These are phyloP conservation scores for Drosophila gaucha DNA, from an alignment of 2,888 invertebrate species.

Conservation along the genomic window DNA sequence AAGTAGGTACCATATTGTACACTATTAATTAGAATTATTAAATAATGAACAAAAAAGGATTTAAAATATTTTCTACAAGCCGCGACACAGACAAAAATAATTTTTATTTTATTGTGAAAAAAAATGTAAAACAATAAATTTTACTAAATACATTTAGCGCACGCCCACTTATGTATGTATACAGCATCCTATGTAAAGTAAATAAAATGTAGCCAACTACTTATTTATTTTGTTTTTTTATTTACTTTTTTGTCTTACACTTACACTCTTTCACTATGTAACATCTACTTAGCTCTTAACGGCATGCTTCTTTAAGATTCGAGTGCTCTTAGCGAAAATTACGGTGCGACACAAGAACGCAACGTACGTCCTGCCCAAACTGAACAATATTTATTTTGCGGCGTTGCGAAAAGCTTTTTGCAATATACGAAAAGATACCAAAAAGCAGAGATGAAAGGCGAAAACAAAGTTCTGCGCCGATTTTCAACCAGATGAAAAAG, in stretches of 20 bases:
- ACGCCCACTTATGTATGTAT: too few relatives aligned
- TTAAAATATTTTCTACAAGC: background rate
- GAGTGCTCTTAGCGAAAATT: conserved; percentile 11
- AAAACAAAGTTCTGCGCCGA: too few relatives aligned
- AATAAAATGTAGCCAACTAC: background rate
- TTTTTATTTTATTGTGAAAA: too few relatives aligned
- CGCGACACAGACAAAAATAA: too few relatives aligned
- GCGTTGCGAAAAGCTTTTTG: conserved; percentile 52
- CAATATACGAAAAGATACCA: too few relatives aligned
- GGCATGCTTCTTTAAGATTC: conserved; percentile 39
- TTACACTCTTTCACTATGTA: conserved; percentile 22
- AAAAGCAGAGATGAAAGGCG: too few relatives aligned
- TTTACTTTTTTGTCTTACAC: conserved; percentile 29
- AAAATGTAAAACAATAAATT: background rate
- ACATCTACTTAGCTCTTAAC: conserved; percentile 36
- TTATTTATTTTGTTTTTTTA: conserved; percentile 1
- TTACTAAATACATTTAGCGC: background rate
- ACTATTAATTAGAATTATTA: conserved; percentile 6
- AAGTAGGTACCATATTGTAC: background rate
- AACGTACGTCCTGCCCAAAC: conserved; percentile 63
- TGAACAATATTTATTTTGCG: conserved; percentile 64
- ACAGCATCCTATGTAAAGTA: too few relatives aligned
- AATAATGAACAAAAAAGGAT: background rate
- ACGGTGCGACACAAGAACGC: conserved; percentile 56
- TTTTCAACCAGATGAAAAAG: too few relatives aligned